Conservation (phyloP, 2,888 invertebrate species). For the Alviniconcha strummeri region DNA sequence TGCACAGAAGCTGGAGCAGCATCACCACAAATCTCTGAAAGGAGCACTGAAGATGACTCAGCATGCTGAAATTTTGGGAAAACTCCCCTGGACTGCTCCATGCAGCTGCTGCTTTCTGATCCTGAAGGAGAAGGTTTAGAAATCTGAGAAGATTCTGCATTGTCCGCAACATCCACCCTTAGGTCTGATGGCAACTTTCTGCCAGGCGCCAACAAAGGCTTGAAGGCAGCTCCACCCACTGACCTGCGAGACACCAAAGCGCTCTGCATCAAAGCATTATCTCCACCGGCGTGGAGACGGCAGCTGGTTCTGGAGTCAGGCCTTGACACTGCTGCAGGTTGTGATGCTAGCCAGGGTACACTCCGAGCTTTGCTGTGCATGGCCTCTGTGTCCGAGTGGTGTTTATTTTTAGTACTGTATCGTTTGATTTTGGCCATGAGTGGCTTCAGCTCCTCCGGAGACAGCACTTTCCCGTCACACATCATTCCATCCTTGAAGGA, state of each 20-base stretch:
- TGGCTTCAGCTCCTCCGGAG: neutral
- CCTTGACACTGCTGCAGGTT: neutral
- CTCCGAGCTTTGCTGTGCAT: neutral
- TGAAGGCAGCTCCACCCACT: too few relatives aligned
- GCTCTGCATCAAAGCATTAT: too few relatives aligned
- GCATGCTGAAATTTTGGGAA: too few relatives aligned
- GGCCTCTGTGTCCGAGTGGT: slow-evolving; percentile 2
- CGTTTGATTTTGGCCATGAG: neutral
- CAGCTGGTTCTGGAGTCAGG: neutral
- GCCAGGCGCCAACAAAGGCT: too few relatives aligned
- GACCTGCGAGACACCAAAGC: too few relatives aligned
- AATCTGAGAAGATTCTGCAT: too few relatives aligned
- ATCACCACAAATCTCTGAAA: too few relatives aligned
- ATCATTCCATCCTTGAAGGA: neutral
- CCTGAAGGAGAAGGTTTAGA: neutral
- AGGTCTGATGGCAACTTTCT: too few relatives aligned
- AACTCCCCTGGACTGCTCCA: neutral
- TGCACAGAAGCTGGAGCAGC: too few relatives aligned
- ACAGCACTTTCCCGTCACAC: neutral
- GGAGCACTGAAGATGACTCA: too few relatives aligned
- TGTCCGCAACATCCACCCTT: too few relatives aligned
- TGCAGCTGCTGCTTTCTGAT: neutral
- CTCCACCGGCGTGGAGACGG: too few relatives aligned
- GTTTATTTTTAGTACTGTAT: neutral
- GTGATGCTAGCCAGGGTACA: neutral